Evolutionary conservation across 2,888 invertebrate genomes (phyloP), one percentile per base, ranked within the genome.

Genomic region (Brachyopa scutellaris): DNA sequence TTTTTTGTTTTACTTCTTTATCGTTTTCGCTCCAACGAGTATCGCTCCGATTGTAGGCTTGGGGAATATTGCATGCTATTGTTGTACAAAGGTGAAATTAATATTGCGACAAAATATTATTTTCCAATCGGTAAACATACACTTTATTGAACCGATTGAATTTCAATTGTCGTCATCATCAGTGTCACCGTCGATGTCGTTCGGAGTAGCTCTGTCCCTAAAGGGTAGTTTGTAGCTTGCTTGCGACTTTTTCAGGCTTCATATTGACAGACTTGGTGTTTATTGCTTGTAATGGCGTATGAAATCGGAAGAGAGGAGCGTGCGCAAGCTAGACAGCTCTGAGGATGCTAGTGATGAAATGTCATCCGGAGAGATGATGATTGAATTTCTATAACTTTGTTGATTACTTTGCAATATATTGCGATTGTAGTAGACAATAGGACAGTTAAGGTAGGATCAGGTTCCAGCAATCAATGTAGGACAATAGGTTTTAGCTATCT

Each of bases 61-160:
- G 57, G 49, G 42, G 23, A 6, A 49, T 61, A 69, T 80, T 69
- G 62, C 64, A 69, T 70, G 70, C 61, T 77, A 66, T 77, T 77
- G 64, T 72, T 72, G 79, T 66, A 62, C 64, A 53, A 70, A 82
- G 77, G 78, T 85, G 85, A 85, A 85, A 85, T 85, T 84, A 85
- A 85, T 85, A 85, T 85, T 84, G 73, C 84, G 77, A 73, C 84
- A 84, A 83, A 83, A 84, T 83, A 84, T 84, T 85, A 84, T 85
- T 85, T 85, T 85, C 85, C 84, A 84, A 84, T 85, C 80, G 80
- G 85, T 85, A 85, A 85, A 84, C 84, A 84, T 85, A 85, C 84
- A 85, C 85, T 84, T 82, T 85, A 84, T 82, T 76, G 78, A 73
- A 78, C 84, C 82, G 85, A 85, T 85, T 85, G 82, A 82, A 84